These are phyloP conservation scores for Sphinx pinastri DNA, from an alignment of 2,888 invertebrate species.

Conservation along the genomic window DNA sequence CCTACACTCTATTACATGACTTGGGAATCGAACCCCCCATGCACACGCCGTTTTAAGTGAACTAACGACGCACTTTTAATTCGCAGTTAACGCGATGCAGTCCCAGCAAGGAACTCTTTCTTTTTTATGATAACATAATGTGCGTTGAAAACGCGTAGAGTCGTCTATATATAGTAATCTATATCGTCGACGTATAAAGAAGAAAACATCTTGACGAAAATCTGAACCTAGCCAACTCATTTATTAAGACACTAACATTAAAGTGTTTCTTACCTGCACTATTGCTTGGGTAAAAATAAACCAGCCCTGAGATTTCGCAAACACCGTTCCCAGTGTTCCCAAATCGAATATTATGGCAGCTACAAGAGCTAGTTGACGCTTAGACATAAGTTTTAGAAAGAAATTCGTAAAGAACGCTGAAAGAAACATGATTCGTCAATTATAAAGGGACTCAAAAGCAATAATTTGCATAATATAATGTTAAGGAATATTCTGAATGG, in stretches of 20 bases:
- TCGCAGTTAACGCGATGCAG: too few relatives aligned
- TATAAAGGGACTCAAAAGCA: not conserved
- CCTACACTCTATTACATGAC: too few relatives aligned
- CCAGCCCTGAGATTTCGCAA: conserved; percentile 46
- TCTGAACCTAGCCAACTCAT: not conserved
- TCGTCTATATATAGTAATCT: too few relatives aligned
- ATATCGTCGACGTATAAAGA: too few relatives aligned
- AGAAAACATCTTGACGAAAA: too few relatives aligned
- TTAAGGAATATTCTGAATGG: too few relatives aligned
- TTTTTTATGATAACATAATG: too few relatives aligned
- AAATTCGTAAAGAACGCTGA: conserved; percentile 59
- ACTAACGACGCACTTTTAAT: too few relatives aligned
- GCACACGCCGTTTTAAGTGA: too few relatives aligned
- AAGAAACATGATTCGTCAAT: not conserved
- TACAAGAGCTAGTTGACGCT: conserved; percentile 49
- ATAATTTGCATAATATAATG: not conserved
- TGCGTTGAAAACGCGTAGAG: too few relatives aligned
- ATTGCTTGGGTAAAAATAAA: conserved; percentile 59
- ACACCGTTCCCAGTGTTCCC: conserved; percentile 51
- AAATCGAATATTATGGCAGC: conserved; percentile 45
- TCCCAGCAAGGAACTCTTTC: too few relatives aligned
- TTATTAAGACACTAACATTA: not conserved
- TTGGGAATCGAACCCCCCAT: too few relatives aligned
- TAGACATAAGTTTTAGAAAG: conserved; percentile 53
- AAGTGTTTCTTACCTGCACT: conserved; percentile 50